Evolutionary conservation across 2,113 vertebrate genomes (phyloP).

Genomic region (Ciconia maguari): DNA sequence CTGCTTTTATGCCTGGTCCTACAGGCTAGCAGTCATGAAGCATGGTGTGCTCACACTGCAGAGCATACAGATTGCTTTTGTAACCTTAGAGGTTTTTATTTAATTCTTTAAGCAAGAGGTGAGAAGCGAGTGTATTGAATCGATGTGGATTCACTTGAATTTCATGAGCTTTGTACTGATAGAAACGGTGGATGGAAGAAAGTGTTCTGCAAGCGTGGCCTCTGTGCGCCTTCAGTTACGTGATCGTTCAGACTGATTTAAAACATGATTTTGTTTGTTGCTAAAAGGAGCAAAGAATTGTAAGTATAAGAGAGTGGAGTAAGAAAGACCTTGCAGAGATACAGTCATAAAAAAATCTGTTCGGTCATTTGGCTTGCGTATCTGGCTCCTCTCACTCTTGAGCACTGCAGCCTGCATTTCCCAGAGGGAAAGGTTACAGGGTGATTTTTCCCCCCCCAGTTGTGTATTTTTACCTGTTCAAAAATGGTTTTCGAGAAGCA

Average conservation of each 20-base stretch:
- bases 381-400: neutral
- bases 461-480: neutral
- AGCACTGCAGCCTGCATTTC: neutral
- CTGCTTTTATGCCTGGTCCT: neutral
- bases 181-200: neutral
- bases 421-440: neutral
- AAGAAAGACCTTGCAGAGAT: neutral
- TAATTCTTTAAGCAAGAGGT: neutral
- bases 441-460: neutral
- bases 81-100: neutral
- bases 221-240: accelerated
- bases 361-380: neutral
- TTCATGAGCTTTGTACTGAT: neutral
- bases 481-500: neutral
- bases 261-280: neutral
- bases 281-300: neutral
- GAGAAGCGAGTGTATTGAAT: neutral
- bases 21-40: neutral
- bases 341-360: neutral
- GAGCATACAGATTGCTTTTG: neutral
- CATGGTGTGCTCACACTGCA: accelerated
- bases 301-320: neutral
- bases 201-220: neutral
- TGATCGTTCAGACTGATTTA: neutral
- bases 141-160: neutral